Base-by-base conservation (phyloP, 1,140 invertebrate genomes). In the Lasioglossum albipes region DNA sequence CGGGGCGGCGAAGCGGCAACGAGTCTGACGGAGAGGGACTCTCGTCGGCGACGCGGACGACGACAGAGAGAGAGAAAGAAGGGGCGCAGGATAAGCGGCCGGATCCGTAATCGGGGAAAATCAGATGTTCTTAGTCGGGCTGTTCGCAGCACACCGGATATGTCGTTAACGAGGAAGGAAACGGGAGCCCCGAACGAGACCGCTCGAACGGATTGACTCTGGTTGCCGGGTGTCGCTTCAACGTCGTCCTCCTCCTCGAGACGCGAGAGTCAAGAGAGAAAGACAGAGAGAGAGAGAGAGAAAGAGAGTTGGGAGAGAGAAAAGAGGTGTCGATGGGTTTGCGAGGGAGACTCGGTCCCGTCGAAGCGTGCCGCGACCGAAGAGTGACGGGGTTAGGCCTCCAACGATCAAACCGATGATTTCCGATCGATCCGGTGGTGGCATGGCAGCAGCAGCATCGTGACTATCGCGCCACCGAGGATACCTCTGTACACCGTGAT, bases 401-500 rank as follows among this genome's bases (percentile, higher is more conserved):
- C 45, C 64, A 22, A 49, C 70, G 70, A 22, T 49, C 77, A 72
- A 45, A 42, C 41, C 41, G 42, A 79, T 79, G 77, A 79, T 74
- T 74, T 74, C 42, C 70, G 77, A 74, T 79, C 77, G 77, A 74
- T 74, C 16, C 16, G 52, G 13, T 54, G 52, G 52, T 54, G 52
- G 52, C 18, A 20, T 54, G 18, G 52, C 52, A 54, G 75, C 70
- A 62, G 52, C 68, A 45, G 62, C 27, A 69, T 54, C 82, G 76
- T 69, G 75, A 77, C 66, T 36, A 75, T 84, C 83, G 82, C 70
- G 70, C 42, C 75, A 74, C 31, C 65, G 79, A 84, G 73, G 27
- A 20, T 36, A 36, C 36, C 36, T 36, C 36, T 36, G 36, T 36
- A 36, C 36, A 5, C 16, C 52, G 16, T 20, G 13, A 18, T 54